These are phyloP conservation scores for Centrocercus urophasianus DNA, from an alignment of 2,113 vertebrate species.

Conservation along the genomic window DNA sequence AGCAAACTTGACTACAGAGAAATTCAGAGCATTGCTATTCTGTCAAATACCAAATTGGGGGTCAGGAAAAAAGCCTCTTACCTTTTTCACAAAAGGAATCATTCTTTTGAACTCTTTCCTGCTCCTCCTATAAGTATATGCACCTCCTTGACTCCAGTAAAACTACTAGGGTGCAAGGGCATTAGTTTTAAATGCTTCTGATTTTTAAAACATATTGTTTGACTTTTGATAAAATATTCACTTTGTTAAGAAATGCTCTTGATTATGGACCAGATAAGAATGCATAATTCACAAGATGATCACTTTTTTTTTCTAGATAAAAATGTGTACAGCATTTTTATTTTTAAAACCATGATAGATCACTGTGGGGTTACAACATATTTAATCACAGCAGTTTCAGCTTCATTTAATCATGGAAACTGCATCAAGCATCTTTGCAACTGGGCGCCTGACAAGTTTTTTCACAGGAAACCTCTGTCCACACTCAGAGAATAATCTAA, in stretches of 20 bases:
- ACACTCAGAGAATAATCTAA: background rate
- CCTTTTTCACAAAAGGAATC: background rate
- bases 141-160: slow-evolving; percentile 6
- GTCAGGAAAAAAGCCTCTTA: background rate
- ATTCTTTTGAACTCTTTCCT: background rate
- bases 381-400: slow-evolving; percentile 46
- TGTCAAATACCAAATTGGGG: background rate
- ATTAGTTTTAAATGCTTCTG: slow-evolving; percentile 43
- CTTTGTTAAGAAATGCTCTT: slow-evolving; percentile 59
- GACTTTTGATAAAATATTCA: slow-evolving; percentile 67
- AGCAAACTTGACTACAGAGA: background rate
- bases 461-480: background rate
- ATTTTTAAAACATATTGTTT: slow-evolving; percentile 67
- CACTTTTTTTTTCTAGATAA: background rate
- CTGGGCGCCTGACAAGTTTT: slow-evolving; percentile 19
- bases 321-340: slow-evolving; percentile 27
- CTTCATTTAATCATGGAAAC: slow-evolving; percentile 36
- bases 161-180: slow-evolving; percentile 17
- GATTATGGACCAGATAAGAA: slow-evolving; percentile 53
- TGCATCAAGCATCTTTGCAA: background rate
- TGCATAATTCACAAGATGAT: slow-evolving; percentile 37
- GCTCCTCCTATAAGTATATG: background rate
- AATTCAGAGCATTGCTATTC: background rate
- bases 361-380: slow-evolving; percentile 40
- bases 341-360: slow-evolving; percentile 57